A percentile compares a stretch with the other conserved stretches of the same genome.
phyloP scores from a whole-genome alignment of 2,113 vertebrate genomes.

The Oryzias javanicus region DNA sequence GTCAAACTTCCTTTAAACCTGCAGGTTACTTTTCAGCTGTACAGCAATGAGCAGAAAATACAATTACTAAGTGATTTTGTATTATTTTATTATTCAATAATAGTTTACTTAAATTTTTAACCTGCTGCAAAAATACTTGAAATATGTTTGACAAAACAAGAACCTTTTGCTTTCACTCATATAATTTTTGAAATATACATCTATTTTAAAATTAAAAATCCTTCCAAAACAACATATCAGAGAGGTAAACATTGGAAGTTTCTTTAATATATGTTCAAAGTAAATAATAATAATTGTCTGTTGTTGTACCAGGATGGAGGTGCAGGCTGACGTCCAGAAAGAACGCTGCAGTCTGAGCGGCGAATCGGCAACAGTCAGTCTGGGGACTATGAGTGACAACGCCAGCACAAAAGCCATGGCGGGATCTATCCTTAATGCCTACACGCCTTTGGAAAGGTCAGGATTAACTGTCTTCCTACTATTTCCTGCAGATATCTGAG shows the following conservation, averaged over 20 bases:
- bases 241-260: background rate
- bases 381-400: constrained; percentile 94
- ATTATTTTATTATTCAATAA: too few species aligned
- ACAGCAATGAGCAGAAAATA: too few species aligned
- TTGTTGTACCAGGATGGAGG: constrained; percentile 84
- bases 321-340: constrained; percentile 97
- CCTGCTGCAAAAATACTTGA: too few species aligned
- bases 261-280: background rate
- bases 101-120: too few species aligned
- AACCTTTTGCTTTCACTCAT: too few species aligned
- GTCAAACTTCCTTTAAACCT: too few species aligned
- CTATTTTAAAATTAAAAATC: too few species aligned
- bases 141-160: too few species aligned
- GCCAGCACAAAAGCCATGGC: constrained; percentile 99
- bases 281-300: background rate
- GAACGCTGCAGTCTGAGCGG: constrained; percentile 95
- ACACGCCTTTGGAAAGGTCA: constrained; percentile 93
- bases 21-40: too few species aligned
- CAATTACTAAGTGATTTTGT: too few species aligned
- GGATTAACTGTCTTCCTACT: constrained; percentile 16
- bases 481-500: background rate
- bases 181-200: too few species aligned
- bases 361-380: constrained; percentile 94
- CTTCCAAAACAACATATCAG: too few species aligned
- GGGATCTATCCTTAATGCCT: constrained; percentile 94